Evolutionary conservation across 2,797 vertebrate species (phyloP).

Genomic region (Channa striata): DNA sequence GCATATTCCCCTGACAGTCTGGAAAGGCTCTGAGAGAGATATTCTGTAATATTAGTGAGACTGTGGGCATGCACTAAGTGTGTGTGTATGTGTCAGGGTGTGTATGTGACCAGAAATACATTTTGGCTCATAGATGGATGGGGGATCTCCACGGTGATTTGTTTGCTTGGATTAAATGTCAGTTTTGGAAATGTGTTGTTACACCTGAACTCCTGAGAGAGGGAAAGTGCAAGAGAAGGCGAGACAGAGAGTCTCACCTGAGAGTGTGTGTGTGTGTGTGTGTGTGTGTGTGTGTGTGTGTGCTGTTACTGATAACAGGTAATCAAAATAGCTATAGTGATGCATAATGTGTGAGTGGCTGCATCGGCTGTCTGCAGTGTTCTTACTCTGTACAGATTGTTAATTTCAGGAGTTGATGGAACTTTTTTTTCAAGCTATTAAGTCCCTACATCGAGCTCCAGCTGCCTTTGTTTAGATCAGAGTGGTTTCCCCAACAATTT

Average conservation of each 20-base stretch:
- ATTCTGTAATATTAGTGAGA: conserved; percentile 57
- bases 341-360: conserved; percentile 9
- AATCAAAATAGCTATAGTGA: conserved; percentile 23
- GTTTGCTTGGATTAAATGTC: conserved; percentile 86
- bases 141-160: conserved; percentile 81
- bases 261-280: neutral
- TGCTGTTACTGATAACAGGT: conserved; percentile 37
- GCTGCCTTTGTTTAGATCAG: neutral
- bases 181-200: conserved; percentile 84
- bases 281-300: conserved; percentile 1
- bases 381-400: neutral
- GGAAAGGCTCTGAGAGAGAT: conserved; percentile 60
- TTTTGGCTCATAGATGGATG: conserved; percentile 64
- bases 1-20: conserved; percentile 76
- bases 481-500: no score
- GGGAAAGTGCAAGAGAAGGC: conserved; percentile 16
- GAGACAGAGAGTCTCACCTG: conserved; percentile 27
- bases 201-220: conserved; percentile 64
- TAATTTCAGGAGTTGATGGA: neutral
- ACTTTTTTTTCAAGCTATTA: neutral
- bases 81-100: conserved; percentile 23
- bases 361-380: neutral
- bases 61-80: conserved; percentile 41
- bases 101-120: conserved; percentile 58
- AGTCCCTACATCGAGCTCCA: no score